Conservation (phyloP, 2,888 invertebrate species). For the Aelia acuminata region DNA sequence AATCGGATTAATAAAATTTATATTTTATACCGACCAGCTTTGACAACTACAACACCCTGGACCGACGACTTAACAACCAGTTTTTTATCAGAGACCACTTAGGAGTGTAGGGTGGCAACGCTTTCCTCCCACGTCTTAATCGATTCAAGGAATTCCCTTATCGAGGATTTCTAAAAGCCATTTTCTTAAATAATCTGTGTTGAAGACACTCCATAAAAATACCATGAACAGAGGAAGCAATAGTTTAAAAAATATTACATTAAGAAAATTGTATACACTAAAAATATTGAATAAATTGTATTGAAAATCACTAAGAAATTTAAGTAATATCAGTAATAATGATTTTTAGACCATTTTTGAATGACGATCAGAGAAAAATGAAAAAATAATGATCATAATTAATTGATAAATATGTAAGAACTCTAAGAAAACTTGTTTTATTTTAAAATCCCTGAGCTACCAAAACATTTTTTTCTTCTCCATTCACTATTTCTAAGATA, state of each 20-base stretch:
- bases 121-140: slow-evolving; percentile 28
- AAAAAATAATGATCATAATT: no score
- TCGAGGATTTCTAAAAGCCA: slow-evolving; percentile 5
- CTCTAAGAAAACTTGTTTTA: no score
- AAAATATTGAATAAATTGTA: no score
- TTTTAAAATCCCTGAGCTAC: no score
- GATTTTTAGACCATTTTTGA: no score
- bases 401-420: no score
- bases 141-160: slow-evolving; percentile 29
- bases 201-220: slow-evolving; percentile 26
- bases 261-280: no score
- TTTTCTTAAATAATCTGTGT: slow-evolving; percentile 19
- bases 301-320: no score
- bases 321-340: no score
- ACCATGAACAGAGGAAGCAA: background rate
- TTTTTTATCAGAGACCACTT: slow-evolving; percentile 14
- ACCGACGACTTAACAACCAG: slow-evolving; percentile 24
- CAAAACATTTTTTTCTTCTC: no score
- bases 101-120: background rate
- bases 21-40: slow-evolving; percentile 6
- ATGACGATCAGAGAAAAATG: no score
- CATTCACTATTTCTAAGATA: no score
- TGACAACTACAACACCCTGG: slow-evolving; percentile 35
- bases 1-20: slow-evolving; percentile 2
- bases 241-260: background rate